A percentile compares a stretch with the other conserved stretches of the same genome.
Conservation (phyloP, 1,140 invertebrate genomes). For the Drosophila lini region DNA sequence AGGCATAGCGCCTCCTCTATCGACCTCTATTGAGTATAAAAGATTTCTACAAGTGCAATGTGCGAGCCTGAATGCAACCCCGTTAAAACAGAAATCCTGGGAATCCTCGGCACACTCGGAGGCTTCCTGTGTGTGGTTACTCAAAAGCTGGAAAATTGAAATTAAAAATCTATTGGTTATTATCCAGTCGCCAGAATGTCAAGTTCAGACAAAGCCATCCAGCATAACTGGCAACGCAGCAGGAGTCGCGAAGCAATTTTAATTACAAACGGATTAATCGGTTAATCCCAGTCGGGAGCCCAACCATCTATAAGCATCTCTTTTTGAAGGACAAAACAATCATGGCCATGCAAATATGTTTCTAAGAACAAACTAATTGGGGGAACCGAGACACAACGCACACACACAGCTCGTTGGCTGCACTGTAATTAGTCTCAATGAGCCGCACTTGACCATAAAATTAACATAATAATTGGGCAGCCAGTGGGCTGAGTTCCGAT, state of each 20-base stretch:
- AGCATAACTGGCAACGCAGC: constrained; percentile 17
- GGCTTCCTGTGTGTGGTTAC: constrained; percentile 39
- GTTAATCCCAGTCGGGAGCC: constrained; percentile 8
- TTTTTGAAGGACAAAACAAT: constrained; percentile 30
- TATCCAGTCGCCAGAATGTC: constrained; percentile 31
- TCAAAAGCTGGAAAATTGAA: constrained; percentile 75
- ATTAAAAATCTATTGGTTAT: constrained; percentile 61
- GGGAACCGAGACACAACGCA: constrained; percentile 4
- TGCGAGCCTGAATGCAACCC: constrained; percentile 12
- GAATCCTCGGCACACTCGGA: not conserved
- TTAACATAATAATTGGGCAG: constrained; percentile 76
- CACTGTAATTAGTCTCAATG: constrained; percentile 59
- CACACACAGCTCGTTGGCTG: constrained; percentile 46
- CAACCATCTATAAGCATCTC: constrained; percentile 10
- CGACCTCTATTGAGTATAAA: too few relatives aligned
- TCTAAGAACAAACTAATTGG: constrained; percentile 38
- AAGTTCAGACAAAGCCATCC: constrained; percentile 39
- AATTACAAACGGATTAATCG: constrained; percentile 42
- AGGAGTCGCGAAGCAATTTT: constrained; percentile 15
- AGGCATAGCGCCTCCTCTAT: too few relatives aligned
- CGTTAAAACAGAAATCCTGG: constrained; percentile 31
- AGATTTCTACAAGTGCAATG: constrained; percentile 3
- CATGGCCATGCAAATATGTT: constrained; percentile 38
- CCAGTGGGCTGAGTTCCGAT: constrained; percentile 4
- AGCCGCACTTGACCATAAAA: constrained; percentile 63